These are phyloP conservation scores for Sylvilagus bachmani DNA, from an alignment of 2,113 vertebrate species.

Conservation along the genomic window DNA sequence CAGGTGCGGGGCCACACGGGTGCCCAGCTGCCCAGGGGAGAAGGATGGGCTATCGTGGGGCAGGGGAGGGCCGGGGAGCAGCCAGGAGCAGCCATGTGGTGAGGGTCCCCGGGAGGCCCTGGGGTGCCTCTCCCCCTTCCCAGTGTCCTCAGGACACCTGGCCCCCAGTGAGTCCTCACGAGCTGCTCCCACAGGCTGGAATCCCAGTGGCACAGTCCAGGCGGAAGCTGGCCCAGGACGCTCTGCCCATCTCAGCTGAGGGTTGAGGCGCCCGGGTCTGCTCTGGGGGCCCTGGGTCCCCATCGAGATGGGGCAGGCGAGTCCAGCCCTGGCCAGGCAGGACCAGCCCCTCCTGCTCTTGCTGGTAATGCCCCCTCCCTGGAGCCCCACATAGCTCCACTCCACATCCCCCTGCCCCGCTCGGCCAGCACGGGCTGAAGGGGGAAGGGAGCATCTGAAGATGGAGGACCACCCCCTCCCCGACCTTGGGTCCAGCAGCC, in stretches of 20 bases:
- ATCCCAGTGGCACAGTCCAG: too few relatives aligned
- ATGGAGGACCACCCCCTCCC: rapidly evolving
- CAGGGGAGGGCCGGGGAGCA: not conserved
- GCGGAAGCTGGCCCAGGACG: not conserved
- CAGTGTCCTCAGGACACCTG: not conserved
- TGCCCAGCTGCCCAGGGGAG: not conserved
- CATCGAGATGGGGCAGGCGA: not conserved
- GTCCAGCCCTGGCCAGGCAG: not conserved
- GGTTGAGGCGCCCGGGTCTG: not conserved
- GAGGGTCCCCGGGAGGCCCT: too few relatives aligned
- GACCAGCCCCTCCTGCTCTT: too few relatives aligned
- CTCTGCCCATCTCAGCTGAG: too few relatives aligned
- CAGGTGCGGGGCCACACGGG: rapidly evolving
- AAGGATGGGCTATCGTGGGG: rapidly evolving
- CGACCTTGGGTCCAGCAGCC: not conserved
- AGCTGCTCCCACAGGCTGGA: not conserved
- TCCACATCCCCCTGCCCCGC: not conserved
- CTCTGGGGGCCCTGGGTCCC: not conserved
- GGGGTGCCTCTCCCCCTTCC: not conserved
- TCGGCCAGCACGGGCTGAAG: not conserved
- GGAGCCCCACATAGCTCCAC: not conserved
- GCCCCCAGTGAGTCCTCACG: too few relatives aligned
- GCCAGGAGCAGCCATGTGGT: too few relatives aligned
- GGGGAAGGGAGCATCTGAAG: not conserved
- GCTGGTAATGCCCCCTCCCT: not conserved